These are phyloP conservation scores for Laterallus jamaicensis DNA, from an alignment of 2,113 vertebrate species.

Conservation along the genomic window DNA sequence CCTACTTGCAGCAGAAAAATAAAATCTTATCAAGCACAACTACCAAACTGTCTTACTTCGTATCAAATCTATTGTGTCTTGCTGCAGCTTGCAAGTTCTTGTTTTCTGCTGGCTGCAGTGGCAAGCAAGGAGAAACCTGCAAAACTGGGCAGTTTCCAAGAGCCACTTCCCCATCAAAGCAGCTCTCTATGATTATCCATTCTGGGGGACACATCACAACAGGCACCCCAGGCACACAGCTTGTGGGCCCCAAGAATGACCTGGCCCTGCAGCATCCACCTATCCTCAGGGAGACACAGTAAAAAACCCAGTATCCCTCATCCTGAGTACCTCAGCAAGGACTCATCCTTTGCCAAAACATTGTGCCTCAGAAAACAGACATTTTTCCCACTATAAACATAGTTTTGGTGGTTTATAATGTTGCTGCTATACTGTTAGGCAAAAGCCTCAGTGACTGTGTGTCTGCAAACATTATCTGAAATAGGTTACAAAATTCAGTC, in stretches of 20 bases:
- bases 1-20: neutral
- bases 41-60: neutral
- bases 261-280: neutral
- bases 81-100: neutral
- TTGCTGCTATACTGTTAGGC: neutral
- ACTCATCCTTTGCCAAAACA: neutral
- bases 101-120: neutral
- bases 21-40: neutral
- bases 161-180: neutral
- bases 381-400: neutral
- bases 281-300: neutral
- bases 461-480: neutral
- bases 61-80: neutral
- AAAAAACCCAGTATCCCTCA: neutral
- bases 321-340: neutral
- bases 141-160: neutral
- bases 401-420: neutral
- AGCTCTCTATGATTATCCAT: neutral
- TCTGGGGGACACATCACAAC: neutral
- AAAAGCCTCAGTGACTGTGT: neutral
- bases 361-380: neutral
- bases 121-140: neutral
- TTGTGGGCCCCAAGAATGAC: rapidly evolving
- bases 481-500: neutral
- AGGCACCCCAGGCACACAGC: neutral